These are phyloP conservation scores for Eriocheir sinensis DNA, from an alignment of 1,140 invertebrate genomes.

Conservation along the genomic window DNA sequence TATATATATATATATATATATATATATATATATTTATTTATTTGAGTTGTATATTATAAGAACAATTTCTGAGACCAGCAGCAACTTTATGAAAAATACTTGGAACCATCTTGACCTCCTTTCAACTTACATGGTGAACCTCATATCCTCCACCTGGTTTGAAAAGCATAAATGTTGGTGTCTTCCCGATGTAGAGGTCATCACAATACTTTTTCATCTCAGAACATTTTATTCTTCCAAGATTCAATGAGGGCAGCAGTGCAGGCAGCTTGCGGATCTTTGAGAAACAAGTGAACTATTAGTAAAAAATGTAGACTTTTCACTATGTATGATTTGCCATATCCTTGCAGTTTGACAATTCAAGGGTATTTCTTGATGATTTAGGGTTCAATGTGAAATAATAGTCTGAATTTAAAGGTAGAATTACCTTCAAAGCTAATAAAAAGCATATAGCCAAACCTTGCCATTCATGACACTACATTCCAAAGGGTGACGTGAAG, in stretches of 20 bases:
- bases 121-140: slow-evolving; percentile 81
- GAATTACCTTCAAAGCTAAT: no score
- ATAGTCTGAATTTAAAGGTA: no score
- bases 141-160: slow-evolving; percentile 88
- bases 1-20: neutral
- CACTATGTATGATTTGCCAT: no score
- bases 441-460: no score
- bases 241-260: slow-evolving; percentile 84
- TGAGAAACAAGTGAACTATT: no score
- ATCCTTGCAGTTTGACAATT: slow-evolving; percentile 35
- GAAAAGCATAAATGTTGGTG: slow-evolving; percentile 88
- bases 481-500: no score
- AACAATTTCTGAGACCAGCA: no score
- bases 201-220: slow-evolving; percentile 82
- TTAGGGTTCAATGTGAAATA: no score
- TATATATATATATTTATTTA: slow-evolving; percentile 7
- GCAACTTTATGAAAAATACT: no score
- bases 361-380: no score
- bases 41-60: neutral
- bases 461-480: no score
- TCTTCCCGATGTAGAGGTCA: slow-evolving; percentile 84
- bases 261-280: slow-evolving; percentile 85
- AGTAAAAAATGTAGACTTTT: no score
- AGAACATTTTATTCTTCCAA: slow-evolving; percentile 82
- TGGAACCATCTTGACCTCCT: neutral